Evolutionary conservation across 1,140 invertebrate genomes (phyloP).

Genomic region (Melipona quadrifasciata): DNA sequence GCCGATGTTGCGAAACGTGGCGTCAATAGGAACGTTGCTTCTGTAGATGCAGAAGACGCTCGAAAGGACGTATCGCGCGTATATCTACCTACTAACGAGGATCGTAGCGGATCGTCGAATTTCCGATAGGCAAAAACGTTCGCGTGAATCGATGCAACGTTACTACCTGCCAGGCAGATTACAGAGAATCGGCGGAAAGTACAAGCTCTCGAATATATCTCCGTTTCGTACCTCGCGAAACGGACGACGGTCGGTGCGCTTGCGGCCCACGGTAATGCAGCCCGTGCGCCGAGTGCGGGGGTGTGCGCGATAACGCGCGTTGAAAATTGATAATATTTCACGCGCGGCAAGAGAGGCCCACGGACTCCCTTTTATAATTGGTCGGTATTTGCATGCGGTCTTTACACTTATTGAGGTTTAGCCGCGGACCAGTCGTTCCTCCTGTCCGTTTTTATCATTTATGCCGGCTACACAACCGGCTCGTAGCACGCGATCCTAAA

Average conservation of each 20-base stretch:
- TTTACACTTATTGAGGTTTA: slow-evolving; percentile 75
- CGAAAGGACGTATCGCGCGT: neutral
- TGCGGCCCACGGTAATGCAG: slow-evolving; percentile 19
- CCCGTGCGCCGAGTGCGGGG: slow-evolving; percentile 19
- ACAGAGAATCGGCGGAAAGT: neutral
- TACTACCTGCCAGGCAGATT: neutral
- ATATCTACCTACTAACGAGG: neutral
- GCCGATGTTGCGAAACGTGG: neutral
- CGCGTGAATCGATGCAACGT: neutral
- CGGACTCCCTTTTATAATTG: slow-evolving; percentile 71
- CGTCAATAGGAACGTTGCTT: neutral
- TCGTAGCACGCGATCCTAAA: slow-evolving; percentile 71
- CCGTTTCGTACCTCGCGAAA: neutral
- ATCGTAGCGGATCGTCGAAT: neutral
- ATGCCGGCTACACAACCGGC: slow-evolving; percentile 71
- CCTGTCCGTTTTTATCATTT: slow-evolving; percentile 78
- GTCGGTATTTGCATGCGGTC: slow-evolving; percentile 73
- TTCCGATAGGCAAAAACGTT: neutral
- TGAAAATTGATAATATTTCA: slow-evolving; percentile 76
- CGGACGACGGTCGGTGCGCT: slow-evolving; percentile 8
- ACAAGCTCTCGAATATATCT: neutral
- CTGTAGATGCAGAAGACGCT: neutral
- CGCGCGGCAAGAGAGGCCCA: slow-evolving; percentile 42
- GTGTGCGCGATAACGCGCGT: slow-evolving; percentile 47
- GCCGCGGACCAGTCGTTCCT: slow-evolving; percentile 72